Evolutionary conservation across 2,888 invertebrate species (phyloP).

Genomic region (Brachyptera risi): DNA sequence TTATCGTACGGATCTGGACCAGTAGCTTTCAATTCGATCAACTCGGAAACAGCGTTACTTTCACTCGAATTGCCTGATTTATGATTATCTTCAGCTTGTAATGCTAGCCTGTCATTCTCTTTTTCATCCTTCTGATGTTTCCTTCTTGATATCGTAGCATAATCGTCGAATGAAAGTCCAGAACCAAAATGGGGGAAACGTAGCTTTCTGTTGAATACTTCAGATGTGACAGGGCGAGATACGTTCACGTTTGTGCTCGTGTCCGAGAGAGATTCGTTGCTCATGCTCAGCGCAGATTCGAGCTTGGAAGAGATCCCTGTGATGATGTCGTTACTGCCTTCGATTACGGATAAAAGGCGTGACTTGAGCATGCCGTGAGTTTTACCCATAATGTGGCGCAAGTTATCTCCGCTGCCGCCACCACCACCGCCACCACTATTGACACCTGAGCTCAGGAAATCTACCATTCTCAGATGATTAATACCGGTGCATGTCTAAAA

Average conservation of each 20-base stretch:
- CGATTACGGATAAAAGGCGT: slow-evolving; percentile 48
- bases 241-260: slow-evolving; percentile 21
- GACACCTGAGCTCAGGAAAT: slow-evolving; percentile 32
- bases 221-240: slow-evolving; percentile 25
- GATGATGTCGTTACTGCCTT: slow-evolving; percentile 49
- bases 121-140: slow-evolving; percentile 38
- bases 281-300: slow-evolving; percentile 38
- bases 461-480: slow-evolving; percentile 36
- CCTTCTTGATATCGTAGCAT: slow-evolving; percentile 44
- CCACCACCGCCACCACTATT: slow-evolving; percentile 39
- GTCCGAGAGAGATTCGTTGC: slow-evolving; percentile 34
- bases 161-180: slow-evolving; percentile 44
- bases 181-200: slow-evolving; percentile 36
- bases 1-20: slow-evolving; percentile 49
- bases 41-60: slow-evolving; percentile 39
- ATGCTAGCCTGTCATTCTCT: slow-evolving; percentile 42
- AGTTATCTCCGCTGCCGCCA: slow-evolving; percentile 37
- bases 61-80: slow-evolving; percentile 29
- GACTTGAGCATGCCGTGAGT: slow-evolving; percentile 48
- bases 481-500: too few species aligned
- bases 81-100: slow-evolving; percentile 32
- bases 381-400: slow-evolving; percentile 47
- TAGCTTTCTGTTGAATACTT: slow-evolving; percentile 25
- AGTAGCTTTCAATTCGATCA: slow-evolving; percentile 44
- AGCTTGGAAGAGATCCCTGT: slow-evolving; percentile 40